A percentile compares a stretch with the other conserved stretches of the same genome.
phyloP scores from a whole-genome alignment of 2,797 vertebrate species.

The Labroides dimidiatus region DNA sequence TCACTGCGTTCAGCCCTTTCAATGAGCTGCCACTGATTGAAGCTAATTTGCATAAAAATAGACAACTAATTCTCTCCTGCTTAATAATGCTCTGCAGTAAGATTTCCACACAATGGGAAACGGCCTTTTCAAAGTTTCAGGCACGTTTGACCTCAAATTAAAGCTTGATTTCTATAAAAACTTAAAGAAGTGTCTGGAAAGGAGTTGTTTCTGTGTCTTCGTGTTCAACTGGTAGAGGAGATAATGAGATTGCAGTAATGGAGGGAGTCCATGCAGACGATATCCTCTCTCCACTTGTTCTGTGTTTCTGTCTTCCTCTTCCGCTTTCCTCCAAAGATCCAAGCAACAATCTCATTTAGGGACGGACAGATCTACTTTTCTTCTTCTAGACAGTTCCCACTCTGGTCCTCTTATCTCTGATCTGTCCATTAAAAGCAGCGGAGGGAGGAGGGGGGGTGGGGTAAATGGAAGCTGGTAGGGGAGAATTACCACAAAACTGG shows the following conservation, averaged over 20 bases:
- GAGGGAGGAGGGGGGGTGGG: neutral
- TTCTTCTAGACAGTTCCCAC: conserved; percentile 35
- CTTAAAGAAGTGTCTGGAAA: neutral
- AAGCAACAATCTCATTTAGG: conserved; percentile 31
- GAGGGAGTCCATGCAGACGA: conserved; percentile 6
- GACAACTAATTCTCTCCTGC: conserved; percentile 69
- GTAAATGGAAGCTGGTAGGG: conserved; percentile 15
- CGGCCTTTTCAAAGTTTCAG: conserved; percentile 28
- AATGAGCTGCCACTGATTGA: conserved; percentile 68
- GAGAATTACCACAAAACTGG: conserved; percentile 20
- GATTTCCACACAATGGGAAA: conserved; percentile 49
- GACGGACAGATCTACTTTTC: conserved; percentile 40
- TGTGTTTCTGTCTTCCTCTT: conserved; percentile 20
- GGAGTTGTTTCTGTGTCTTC: conserved; percentile 20
- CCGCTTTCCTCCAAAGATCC: conserved; percentile 3
- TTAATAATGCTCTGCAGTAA: conserved; percentile 49
- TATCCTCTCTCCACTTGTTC: conserved; percentile 6
- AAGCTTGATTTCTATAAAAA: conserved; percentile 9
- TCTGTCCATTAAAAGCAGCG: conserved; percentile 34
- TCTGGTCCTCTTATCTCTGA: conserved; percentile 45
- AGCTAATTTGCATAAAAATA: conserved; percentile 88
- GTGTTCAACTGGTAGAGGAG: conserved; percentile 31
- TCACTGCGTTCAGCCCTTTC: conserved; percentile 66
- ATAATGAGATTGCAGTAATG: conserved; percentile 41
- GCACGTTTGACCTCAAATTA: conserved; percentile 39